Conservation (phyloP, 1,140 invertebrate genomes). For the Oedothorax gibbosus region DNA sequence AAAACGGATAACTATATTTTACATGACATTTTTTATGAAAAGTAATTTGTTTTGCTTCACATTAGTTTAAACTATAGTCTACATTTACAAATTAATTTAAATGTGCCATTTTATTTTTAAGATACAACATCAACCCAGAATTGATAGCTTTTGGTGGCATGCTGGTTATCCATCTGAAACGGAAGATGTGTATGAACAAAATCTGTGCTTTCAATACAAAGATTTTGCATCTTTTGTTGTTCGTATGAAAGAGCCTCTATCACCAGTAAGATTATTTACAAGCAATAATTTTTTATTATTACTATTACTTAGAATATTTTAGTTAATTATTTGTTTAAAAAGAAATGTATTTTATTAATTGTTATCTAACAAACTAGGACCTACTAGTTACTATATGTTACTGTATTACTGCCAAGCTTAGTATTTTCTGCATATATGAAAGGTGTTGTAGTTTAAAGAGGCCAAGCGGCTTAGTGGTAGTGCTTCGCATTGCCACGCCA, state of each 20-base stretch:
- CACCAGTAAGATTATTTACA: slow-evolving; percentile 28
- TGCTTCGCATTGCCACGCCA: too few relatives aligned
- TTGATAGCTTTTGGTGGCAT: slow-evolving; percentile 50
- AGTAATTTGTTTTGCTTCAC: not conserved
- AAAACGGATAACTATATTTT: too few relatives aligned
- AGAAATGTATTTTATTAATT: too few relatives aligned
- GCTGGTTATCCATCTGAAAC: slow-evolving; percentile 32
- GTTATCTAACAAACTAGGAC: too few relatives aligned
- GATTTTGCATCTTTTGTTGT: slow-evolving; percentile 40
- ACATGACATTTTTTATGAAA: too few relatives aligned
- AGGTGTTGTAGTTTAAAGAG: too few relatives aligned
- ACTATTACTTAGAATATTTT: not conserved
- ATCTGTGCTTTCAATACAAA: slow-evolving; percentile 44
- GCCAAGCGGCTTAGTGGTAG: too few relatives aligned
- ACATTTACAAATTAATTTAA: not conserved
- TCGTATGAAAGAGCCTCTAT: slow-evolving; percentile 54
- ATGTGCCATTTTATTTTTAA: slow-evolving; percentile 2
- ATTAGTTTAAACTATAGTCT: not conserved
- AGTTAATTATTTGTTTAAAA: not conserved
- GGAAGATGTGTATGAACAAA: slow-evolving; percentile 19
- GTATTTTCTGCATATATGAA: too few relatives aligned
- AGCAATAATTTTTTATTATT: too few relatives aligned
- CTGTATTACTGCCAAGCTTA: too few relatives aligned
- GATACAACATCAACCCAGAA: slow-evolving; percentile 37
- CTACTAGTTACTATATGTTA: too few relatives aligned